Percentiles rank a stretch among this genome's conserved stretches.
phyloP scores from a whole-genome alignment of 2,113 vertebrate genomes.

The Salminus brasiliensis region DNA sequence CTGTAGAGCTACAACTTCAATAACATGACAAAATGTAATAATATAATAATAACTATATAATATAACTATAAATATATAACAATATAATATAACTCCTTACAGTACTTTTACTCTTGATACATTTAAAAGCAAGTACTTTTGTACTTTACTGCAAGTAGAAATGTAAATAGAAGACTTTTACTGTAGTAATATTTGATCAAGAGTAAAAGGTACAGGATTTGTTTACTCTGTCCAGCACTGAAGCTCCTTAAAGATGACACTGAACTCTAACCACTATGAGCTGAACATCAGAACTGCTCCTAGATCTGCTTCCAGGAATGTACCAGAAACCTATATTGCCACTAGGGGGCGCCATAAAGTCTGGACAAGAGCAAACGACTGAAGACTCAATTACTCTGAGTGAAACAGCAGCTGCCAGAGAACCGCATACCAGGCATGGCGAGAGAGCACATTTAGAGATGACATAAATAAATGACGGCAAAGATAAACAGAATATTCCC shows the following conservation, averaged over 20 bases:
- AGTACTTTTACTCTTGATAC: too few species aligned
- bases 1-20: too few species aligned
- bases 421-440: constrained; percentile 68
- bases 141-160: neutral
- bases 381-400: constrained; percentile 66
- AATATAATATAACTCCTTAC: too few species aligned
- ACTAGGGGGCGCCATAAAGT: constrained; percentile 59
- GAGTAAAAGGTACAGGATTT: too few species aligned
- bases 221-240: too few species aligned
- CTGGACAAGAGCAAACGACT: constrained; percentile 2
- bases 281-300: neutral
- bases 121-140: neutral
- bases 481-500: constrained; percentile 72
- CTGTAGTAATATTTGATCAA: neutral
- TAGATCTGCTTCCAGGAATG: neutral
- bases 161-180: neutral
- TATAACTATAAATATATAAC: too few species aligned
- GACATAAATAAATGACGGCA: constrained; percentile 66
- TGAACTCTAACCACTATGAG: neutral
- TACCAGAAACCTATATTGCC: constrained; percentile 35
- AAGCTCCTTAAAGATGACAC: too few species aligned
- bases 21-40: too few species aligned
- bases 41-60: too few species aligned
- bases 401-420: constrained; percentile 71
- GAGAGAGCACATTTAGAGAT: constrained; percentile 47